Evolutionary conservation across 2,797 vertebrate species (phyloP).

Genomic region (Liparis tanakae): DNA sequence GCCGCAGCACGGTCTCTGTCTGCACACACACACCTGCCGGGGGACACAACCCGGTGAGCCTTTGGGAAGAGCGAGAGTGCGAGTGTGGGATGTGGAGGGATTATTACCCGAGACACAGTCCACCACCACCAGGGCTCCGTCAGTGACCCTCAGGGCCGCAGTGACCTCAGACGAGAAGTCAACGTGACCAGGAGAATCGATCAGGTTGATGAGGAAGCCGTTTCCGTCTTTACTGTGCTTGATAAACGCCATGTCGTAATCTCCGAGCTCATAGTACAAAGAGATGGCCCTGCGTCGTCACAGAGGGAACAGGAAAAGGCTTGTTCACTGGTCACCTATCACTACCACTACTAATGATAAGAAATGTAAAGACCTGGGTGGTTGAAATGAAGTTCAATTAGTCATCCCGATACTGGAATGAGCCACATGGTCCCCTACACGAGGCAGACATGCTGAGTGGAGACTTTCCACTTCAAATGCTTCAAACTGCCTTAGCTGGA

Average conservation of each 20-base stretch:
- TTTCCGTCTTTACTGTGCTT: slow-evolving; percentile 93
- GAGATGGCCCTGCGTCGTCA: slow-evolving; percentile 88
- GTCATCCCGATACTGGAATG: not conserved
- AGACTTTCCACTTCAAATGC: not conserved
- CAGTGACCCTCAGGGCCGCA: slow-evolving; percentile 92
- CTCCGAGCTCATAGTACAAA: slow-evolving; percentile 90
- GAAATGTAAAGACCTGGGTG: not conserved
- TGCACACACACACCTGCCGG: slow-evolving; percentile 91
- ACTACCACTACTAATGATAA: not conserved
- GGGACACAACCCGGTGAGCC: slow-evolving; percentile 18
- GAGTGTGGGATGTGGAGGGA: too few species aligned
- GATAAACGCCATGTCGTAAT: slow-evolving; percentile 93
- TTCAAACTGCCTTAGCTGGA: not conserved
- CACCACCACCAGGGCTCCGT: slow-evolving; percentile 95
- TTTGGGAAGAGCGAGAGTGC: not conserved
- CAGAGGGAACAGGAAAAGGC: not conserved
- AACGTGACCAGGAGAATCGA: slow-evolving; percentile 93
- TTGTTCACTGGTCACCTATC: not conserved
- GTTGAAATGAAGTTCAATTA: not conserved
- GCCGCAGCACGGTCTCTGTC: slow-evolving; percentile 94
- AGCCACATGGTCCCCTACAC: not conserved
- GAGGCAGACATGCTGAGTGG: not conserved
- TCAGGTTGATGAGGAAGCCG: slow-evolving; percentile 96
- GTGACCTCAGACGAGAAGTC: slow-evolving; percentile 97
- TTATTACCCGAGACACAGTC: slow-evolving; percentile 93